A percentile compares a stretch with the other conserved stretches of the same genome.
phyloP scores from a whole-genome alignment of 2,797 vertebrate genomes.

The Cynodonichthys magdalenae region DNA sequence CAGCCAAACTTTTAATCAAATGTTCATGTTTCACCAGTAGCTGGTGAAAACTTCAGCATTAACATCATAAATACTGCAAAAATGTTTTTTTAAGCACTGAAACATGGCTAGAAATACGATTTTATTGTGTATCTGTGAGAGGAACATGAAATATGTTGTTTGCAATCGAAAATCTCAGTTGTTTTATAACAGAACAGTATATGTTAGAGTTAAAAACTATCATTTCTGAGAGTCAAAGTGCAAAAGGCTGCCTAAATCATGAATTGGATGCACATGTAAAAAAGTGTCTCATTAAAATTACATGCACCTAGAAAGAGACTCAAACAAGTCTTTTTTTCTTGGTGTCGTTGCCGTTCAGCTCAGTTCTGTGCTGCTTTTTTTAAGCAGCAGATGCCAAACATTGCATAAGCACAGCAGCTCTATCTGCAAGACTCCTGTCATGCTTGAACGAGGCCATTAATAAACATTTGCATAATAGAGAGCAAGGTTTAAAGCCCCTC shows the following conservation, averaged over 20 bases:
- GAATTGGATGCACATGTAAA: not conserved
- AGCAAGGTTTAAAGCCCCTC: constrained; percentile 13
- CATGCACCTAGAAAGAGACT: constrained; percentile 14
- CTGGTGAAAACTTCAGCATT: not conserved
- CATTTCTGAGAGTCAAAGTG: not conserved
- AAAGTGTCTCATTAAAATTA: constrained; percentile 8
- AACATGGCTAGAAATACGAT: no score
- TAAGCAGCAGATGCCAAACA: constrained; percentile 18
- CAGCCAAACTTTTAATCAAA: not conserved
- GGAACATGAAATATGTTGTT: not conserved
- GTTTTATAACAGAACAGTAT: not conserved
- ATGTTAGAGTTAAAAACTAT: not conserved
- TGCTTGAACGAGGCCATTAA: constrained; percentile 25
- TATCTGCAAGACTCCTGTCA: constrained; percentile 4
- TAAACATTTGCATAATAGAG: constrained; percentile 26
- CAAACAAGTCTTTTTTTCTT: not conserved
- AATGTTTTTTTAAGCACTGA: not conserved
- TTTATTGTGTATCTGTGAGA: not conserved
- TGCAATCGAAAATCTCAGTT: not conserved
- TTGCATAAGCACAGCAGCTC: constrained; percentile 1
- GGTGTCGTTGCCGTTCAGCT: constrained; percentile 13
- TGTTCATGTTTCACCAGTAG: no score
- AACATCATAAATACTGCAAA: not conserved
- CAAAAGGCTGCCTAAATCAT: constrained; percentile 3
- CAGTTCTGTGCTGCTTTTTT: not conserved